These are phyloP conservation scores for Megalops cyprinoides DNA, from an alignment of 2,797 vertebrate species.

Conservation along the genomic window DNA sequence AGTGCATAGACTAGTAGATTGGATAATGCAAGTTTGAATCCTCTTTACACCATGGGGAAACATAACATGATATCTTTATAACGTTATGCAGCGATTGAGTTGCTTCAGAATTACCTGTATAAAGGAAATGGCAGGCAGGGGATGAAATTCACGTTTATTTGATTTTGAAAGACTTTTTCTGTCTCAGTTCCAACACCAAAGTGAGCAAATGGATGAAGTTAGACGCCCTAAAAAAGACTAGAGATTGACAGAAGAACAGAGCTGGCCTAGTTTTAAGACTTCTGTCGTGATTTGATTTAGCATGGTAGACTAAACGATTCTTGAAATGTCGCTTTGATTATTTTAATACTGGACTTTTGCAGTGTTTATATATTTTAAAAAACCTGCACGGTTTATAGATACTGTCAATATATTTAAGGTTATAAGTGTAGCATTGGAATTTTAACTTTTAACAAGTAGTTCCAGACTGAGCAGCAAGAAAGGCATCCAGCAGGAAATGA, in stretches of 20 bases:
- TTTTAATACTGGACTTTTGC: background rate
- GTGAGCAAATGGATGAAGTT: conserved; percentile 42
- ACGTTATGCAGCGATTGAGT: conserved; percentile 21
- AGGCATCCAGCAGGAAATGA: no score
- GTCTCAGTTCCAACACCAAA: background rate
- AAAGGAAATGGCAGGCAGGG: background rate
- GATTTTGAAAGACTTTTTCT: conserved; percentile 39
- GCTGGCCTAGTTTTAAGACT: background rate
- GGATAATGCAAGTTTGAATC: conserved; percentile 65
- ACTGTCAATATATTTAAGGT: background rate
- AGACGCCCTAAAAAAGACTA: conserved; percentile 50
- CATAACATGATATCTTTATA: conserved; percentile 68
- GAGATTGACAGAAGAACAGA: background rate
- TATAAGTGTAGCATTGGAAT: no score
- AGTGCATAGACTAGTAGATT: conserved; percentile 64
- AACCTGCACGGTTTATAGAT: background rate
- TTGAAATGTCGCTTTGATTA: background rate
- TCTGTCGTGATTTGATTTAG: background rate
- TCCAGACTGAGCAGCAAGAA: no score
- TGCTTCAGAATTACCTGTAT: conserved; percentile 18
- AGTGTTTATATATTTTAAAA: background rate
- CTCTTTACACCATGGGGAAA: conserved; percentile 75
- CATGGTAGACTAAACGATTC: background rate
- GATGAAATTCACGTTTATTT: conserved; percentile 49
- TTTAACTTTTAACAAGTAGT: no score